Evolutionary conservation across 1,140 invertebrate species (phyloP), one percentile per base, ranked within the genome.

Genomic region (Plectus sambesii): DNA sequence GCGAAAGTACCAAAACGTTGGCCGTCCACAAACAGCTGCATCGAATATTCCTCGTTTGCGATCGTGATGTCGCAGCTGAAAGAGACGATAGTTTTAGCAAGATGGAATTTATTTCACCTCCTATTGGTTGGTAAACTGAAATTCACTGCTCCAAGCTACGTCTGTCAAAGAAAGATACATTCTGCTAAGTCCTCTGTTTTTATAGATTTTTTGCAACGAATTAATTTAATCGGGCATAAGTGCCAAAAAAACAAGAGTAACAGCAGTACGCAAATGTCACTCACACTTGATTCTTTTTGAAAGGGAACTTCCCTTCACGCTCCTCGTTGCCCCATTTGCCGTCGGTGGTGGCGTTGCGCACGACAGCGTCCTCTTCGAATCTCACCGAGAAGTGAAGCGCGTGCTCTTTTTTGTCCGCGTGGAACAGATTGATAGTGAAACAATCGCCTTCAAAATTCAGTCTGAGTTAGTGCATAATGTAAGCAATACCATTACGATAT

Each of bases 381-480:
- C 64, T 63, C 26, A 67, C 55, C 8, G 66, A 69, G 19, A 67
- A 35, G 35, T 66, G 66, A 19, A 67, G 53, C 15, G 66, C 66
- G 42, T 53, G 56, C 20, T 69, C 66, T 24, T 50, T 47, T 33
- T 33, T 33, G 26, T 67, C 56, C 29, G 52, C 54, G 8, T 63
- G 51, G 55, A 68, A 69, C 37, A 67, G 47, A 29, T 66, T 66
- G 20, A 67, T 36, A 38, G 68, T 67, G 22, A 67, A 52, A 36
- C 62, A 60, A 43, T 65, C 65, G 29, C 61, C 60, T 62, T 39
- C 42, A 59, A 17, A 17, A 9, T 22, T 26, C 0, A 17, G 12
- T 36, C 15, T 24, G n/a, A n/a, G n/a, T n/a, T n/a, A n/a, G n/a
- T n/a, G n/a, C n/a, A n/a, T n/a, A n/a, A n/a, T n/a, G n/a, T n/a